phyloP scores from a whole-genome alignment of 2,888 invertebrate genomes.

The Patella ulyssiponensis region DNA sequence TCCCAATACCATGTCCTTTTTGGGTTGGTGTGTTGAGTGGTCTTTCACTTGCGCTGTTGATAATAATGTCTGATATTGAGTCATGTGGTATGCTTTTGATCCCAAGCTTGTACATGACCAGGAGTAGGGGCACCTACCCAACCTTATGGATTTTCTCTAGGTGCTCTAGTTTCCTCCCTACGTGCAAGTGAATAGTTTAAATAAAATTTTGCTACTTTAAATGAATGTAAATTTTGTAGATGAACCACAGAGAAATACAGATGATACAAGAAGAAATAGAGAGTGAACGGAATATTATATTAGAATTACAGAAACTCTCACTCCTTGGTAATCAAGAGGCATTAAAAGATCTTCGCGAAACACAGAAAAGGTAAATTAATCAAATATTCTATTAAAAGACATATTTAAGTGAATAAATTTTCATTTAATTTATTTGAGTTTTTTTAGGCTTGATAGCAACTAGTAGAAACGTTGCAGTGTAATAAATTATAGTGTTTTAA shows the following conservation, averaged over 20 bases:
- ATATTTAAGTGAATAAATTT: not conserved
- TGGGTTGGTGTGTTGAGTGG: too few species aligned
- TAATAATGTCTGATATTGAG: too few species aligned
- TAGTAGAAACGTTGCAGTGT: not conserved
- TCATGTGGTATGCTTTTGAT: too few species aligned
- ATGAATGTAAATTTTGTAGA: constrained; percentile 29
- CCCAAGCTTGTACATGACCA: too few species aligned
- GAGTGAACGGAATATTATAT: constrained; percentile 39
- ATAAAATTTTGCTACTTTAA: too few species aligned
- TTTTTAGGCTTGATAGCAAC: not conserved
- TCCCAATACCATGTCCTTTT: too few species aligned
- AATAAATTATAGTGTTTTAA: too few species aligned
- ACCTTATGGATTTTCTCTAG: too few species aligned
- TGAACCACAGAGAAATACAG: constrained; percentile 45
- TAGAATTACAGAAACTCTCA: constrained; percentile 32
- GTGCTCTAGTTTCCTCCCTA: too few species aligned
- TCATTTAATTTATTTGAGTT: not conserved
- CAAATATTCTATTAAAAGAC: not conserved
- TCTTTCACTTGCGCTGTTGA: too few species aligned
- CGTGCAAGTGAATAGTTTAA: too few species aligned
- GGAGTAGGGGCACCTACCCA: too few species aligned
- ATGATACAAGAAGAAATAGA: constrained; percentile 41
- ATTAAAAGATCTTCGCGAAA: constrained; percentile 36
- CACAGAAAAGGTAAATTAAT: constrained; percentile 31
- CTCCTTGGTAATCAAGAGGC: constrained; percentile 37